Evolutionary conservation across 1,140 invertebrate genomes (phyloP), one percentile per base, ranked within the genome.

Genomic region (Drosophila leontia): DNA sequence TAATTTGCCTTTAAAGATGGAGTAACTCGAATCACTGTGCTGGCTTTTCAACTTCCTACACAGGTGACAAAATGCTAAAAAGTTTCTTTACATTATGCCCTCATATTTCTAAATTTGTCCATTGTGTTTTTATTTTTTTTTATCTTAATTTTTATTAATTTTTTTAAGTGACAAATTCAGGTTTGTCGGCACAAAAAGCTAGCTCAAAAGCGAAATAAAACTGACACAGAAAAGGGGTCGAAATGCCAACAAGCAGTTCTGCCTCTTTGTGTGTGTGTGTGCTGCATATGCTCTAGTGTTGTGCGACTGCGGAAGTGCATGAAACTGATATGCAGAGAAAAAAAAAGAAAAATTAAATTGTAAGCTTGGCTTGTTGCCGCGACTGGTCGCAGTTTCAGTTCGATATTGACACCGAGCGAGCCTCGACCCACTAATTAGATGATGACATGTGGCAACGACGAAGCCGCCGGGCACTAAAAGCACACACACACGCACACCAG

Each of bases 361-460:
- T 26, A 12, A 12, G 41, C 48, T 32, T 4, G 47, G 47, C 23
- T 50, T 50, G 58, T 23, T 35, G 47, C 7, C 23, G 15, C 41
- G 55, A 17, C 55, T 74, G 42, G 50, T 41, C 51, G 42, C 41
- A 48, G 34, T 47, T 70, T 71, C 45, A 35, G 42, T 59, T 72
- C 44, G 69, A 59, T 71, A 71, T 71, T 59, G 51, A 72, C 65
- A 59, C 44, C 67, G 44, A 35, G 34, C 29, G 17, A 19, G 67
- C 39, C 70, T 74, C 69, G 70, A 72, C 70, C 39, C 47, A 69
- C 60, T 65, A 78, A 84, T 78, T 85, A 81, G 70, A 72, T 60
- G 74, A 81, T 85, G 74, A 65, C 82, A 74, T 84, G 78, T 77
- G 71, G 81, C 76, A 84, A 71, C 61, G 65, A 32, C 41, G 58